These are phyloP conservation scores for Lacerta agilis DNA, from an alignment of 2,797 vertebrate genomes.

Conservation along the genomic window DNA sequence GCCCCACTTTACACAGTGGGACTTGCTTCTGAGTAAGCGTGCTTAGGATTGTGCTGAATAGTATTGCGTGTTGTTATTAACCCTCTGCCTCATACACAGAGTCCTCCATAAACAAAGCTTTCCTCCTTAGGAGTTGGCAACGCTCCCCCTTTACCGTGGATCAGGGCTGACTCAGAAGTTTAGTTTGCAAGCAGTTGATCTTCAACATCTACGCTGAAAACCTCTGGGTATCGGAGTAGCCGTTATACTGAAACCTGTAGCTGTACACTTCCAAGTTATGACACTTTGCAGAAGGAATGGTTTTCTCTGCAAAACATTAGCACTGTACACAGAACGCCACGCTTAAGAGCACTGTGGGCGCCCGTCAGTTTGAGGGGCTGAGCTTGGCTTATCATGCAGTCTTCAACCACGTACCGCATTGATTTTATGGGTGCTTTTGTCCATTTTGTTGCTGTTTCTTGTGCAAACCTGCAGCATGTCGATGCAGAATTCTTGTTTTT, in stretches of 20 bases:
- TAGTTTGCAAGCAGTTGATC: slow-evolving; percentile 4
- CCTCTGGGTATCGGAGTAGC: background rate
- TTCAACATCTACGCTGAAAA: slow-evolving; percentile 2
- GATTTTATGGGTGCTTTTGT: background rate
- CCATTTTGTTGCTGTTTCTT: background rate
- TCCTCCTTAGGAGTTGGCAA: background rate
- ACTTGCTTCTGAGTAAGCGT: background rate
- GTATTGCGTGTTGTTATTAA: background rate
- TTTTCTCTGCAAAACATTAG: background rate
- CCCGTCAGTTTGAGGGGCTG: background rate
- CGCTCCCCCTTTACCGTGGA: background rate
- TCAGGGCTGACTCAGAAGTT: slow-evolving; percentile 3
- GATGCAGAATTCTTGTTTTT: background rate
- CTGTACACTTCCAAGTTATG: background rate
- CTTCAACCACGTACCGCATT: background rate
- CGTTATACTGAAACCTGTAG: background rate
- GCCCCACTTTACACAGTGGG: background rate
- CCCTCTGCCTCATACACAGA: background rate
- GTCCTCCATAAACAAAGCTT: background rate
- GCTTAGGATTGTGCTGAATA: background rate
- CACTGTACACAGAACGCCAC: background rate
- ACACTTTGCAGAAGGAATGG: background rate
- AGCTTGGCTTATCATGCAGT: background rate
- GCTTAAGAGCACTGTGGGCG: background rate
- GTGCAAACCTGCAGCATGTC: background rate